Evolutionary conservation across 2,797 vertebrate species (phyloP), one percentile per base, ranked within the genome.

Genomic region (Clarias fuscus): DNA sequence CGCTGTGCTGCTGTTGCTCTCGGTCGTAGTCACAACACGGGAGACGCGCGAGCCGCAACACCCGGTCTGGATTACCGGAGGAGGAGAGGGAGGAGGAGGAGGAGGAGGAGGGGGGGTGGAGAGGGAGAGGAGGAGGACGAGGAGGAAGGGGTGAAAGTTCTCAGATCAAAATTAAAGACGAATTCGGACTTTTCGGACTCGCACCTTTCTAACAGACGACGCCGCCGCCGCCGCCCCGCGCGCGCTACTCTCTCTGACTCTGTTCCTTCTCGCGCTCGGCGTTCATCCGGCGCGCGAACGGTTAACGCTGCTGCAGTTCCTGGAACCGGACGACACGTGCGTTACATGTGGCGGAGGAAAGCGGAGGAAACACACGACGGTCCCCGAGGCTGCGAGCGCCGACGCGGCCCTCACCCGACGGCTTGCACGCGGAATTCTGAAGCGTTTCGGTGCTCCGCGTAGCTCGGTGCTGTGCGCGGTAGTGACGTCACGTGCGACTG

Each of bases 11-110:
- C 93, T 92, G 93, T 93, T 95, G 92, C 91, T 92, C 53, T 56
- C 53, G 88, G 93, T 86, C 86, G 83, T 88, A 88, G 88, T 90
- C 86, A 91, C 94, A 95, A 96, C 95, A 95, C 94, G 95, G 94
- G 95, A 76, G 91, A 17, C 15, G 77, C 53, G 88, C 59, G 73
- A 73, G 13, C 3, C 68, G 1, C n/a, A 95, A 94, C 65, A 93
- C 71, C 85, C 3, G 95, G 87, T 85, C 67, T 82, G 92, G 94
- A 94, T 5, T 0, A 2, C 56, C 53, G 53, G 53, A 56, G 13
- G 53, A 56, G 53, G 53, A 11, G 48, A 3, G 4, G 48, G 43
- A 48, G 43, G 43, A 7, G 43, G 48, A 48, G 11, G 48, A 48
- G 43, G 43, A 7, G 43, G 10, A 48, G 48, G 48, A 56, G 0